Percentiles rank a stretch among this genome's conserved stretches.
Evolutionary conservation across 2,113 vertebrate species (phyloP).

Genomic region (Saguinus imperator): DNA sequence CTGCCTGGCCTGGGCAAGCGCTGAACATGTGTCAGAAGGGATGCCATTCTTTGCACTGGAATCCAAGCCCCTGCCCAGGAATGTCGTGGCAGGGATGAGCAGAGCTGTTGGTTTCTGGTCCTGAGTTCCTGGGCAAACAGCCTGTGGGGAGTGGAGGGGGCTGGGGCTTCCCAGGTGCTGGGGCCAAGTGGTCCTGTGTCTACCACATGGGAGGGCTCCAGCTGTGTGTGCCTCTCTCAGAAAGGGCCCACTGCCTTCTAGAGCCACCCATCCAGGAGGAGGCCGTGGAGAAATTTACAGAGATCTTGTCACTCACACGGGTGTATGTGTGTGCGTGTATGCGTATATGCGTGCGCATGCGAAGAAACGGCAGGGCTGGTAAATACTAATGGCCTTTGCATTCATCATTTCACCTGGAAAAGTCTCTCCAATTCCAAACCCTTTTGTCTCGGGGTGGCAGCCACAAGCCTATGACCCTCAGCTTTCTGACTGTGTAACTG

Average conservation of each 20-base stretch:
- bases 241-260: not conserved
- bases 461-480: not conserved
- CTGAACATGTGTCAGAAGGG: not conserved
- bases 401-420: not conserved
- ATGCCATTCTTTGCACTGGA: not conserved
- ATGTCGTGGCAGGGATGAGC: not conserved
- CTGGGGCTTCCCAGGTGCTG: not conserved
- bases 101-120: not conserved
- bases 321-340: not conserved
- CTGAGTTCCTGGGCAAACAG: not conserved
- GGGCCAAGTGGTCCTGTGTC: not conserved
- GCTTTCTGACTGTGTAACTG: not conserved
- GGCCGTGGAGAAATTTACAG: not conserved
- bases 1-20: not conserved
- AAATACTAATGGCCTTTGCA: not conserved
- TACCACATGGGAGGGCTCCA: not conserved
- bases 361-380: not conserved
- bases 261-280: not conserved
- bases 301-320: rapidly evolving
- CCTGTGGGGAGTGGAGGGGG: not conserved
- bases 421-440: not conserved
- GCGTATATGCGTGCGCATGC: rapidly evolving
- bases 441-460: not conserved
- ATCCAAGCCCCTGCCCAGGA: not conserved
- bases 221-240: not conserved